Evolutionary conservation across 2,888 invertebrate genomes (phyloP).

Genomic region (Cryptosula pallasiana): DNA sequence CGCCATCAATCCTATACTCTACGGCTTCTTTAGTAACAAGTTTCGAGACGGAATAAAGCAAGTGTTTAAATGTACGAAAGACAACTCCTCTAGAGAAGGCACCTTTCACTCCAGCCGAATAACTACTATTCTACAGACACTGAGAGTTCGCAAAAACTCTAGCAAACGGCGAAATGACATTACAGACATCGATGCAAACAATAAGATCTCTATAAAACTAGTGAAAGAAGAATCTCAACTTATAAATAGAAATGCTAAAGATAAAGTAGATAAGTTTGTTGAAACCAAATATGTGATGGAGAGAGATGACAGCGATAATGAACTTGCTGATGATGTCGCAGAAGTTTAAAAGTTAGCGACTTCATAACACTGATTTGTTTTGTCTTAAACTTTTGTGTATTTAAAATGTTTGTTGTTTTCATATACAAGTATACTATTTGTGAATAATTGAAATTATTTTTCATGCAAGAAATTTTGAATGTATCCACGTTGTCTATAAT

Average conservation of each 20-base stretch:
- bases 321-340: too few relatives aligned
- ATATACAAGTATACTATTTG: too few relatives aligned
- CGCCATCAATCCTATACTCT: constrained; percentile 18
- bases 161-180: not conserved
- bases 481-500: too few relatives aligned
- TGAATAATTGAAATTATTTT: too few relatives aligned
- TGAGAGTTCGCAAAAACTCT: not conserved
- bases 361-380: too few relatives aligned
- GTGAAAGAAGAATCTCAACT: constrained; percentile 3
- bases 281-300: too few relatives aligned
- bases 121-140: not conserved
- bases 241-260: not conserved
- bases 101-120: not conserved
- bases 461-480: too few relatives aligned
- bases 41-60: not conserved
- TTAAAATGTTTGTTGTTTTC: too few relatives aligned
- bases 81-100: not conserved
- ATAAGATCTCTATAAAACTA: not conserved
- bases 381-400: too few relatives aligned
- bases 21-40: not conserved
- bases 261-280: too few relatives aligned
- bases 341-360: too few relatives aligned
- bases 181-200: not conserved
- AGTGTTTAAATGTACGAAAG: not conserved
- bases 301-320: too few relatives aligned